Percentiles rank a stretch among this genome's conserved stretches.
Evolutionary conservation across 2,113 vertebrate species (phyloP).

Genomic region (Merops nubicus): DNA sequence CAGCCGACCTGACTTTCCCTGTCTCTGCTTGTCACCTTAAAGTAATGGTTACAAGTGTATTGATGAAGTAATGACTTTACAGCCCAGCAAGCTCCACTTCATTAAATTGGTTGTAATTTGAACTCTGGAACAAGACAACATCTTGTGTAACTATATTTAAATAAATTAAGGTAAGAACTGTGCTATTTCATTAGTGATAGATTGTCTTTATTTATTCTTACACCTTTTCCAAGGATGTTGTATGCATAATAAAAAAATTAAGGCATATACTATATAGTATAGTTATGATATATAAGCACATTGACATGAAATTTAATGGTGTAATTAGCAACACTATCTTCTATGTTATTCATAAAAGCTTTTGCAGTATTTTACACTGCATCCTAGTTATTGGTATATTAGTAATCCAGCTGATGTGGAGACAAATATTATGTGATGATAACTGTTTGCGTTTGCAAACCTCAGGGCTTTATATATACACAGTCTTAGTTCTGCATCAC

Average conservation of each 20-base stretch:
- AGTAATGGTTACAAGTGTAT: constrained; percentile 33
- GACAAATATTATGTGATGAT: background rate
- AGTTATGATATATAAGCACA: constrained; percentile 15
- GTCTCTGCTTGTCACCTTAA: background rate
- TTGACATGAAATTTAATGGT: constrained; percentile 15
- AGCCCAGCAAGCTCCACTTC: constrained; percentile 30
- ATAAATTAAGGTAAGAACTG: constrained; percentile 40
- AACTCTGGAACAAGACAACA: constrained; percentile 29
- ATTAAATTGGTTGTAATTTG: constrained; percentile 24
- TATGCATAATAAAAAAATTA: constrained; percentile 1
- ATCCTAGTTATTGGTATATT: background rate
- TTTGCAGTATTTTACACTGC: constrained; percentile 8
- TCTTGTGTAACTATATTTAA: constrained; percentile 58
- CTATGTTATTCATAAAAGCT: background rate
- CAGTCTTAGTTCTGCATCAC: background rate
- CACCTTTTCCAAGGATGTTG: background rate
- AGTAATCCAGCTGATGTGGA: background rate
- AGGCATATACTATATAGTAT: background rate
- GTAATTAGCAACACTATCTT: constrained; percentile 55
- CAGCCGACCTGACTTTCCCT: background rate
- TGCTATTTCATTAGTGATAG: constrained; percentile 33
- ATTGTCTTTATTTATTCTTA: constrained; percentile 44
- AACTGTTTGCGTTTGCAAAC: background rate
- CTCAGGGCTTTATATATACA: background rate
- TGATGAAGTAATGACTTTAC: constrained; percentile 34